Conservation (phyloP, 2,888 invertebrate species). For the Brachyopa scutellaris region DNA sequence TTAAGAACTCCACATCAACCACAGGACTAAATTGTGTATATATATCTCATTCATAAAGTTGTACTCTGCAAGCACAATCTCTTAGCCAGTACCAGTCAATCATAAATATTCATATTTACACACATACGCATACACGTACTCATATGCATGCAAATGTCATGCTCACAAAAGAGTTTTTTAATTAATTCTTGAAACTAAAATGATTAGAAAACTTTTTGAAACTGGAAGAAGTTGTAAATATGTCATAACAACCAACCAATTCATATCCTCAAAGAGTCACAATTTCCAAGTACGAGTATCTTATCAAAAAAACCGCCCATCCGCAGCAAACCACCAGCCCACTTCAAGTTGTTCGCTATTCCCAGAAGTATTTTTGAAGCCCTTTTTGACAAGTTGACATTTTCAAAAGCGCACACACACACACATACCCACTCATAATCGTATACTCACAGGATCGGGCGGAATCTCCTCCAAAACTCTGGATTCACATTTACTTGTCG, state of each 20-base stretch:
- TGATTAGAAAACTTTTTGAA: constrained; percentile 47
- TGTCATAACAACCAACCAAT: constrained; percentile 13
- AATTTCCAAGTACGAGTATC: constrained; percentile 33
- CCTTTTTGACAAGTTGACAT: constrained; percentile 30
- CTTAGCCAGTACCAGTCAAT: neutral
- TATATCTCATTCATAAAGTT: constrained; percentile 13
- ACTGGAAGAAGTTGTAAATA: constrained; percentile 5
- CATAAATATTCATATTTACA: constrained; percentile 50
- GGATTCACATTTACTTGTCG: constrained; percentile 79
- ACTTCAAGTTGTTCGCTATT: constrained; percentile 31
- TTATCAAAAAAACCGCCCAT: constrained; percentile 25
- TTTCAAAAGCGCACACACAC: neutral
- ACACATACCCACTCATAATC: neutral
- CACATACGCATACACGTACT: no score
- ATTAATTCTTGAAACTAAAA: constrained; percentile 55
- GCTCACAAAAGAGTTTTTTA: constrained; percentile 24
- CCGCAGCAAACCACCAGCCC: neutral
- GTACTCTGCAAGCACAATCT: neutral
- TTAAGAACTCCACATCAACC: no score
- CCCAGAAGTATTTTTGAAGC: constrained; percentile 8
- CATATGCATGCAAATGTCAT: neutral
- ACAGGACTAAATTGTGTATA: no score
- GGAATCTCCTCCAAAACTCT: constrained; percentile 80
- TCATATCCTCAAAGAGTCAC: constrained; percentile 14
- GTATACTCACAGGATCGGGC: constrained; percentile 80